Conservation (phyloP, 2,113 vertebrate species). For the Pelecanus crispus region DNA sequence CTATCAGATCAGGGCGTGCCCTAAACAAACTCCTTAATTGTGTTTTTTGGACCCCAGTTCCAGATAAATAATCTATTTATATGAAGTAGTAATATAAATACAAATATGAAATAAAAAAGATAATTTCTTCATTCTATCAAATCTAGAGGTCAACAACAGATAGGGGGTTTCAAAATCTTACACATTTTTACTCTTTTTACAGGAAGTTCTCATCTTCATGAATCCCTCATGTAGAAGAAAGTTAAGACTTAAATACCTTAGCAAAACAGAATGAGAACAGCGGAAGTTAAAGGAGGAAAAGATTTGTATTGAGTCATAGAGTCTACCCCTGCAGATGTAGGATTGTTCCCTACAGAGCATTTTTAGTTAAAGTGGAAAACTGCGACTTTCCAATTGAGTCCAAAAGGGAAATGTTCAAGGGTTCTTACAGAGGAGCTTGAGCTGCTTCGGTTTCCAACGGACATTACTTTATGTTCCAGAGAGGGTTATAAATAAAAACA, state of each 20-base stretch:
- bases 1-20: not conserved
- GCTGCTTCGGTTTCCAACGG: not conserved
- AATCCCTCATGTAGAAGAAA: not conserved
- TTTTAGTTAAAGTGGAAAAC: slow-evolving; percentile 5
- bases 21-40: not conserved
- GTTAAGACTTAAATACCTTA: not conserved
- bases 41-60: not conserved
- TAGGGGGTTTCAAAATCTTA: not conserved
- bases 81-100: not conserved
- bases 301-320: not conserved
- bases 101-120: not conserved
- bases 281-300: not conserved
- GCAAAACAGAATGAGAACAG: not conserved
- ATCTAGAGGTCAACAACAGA: not conserved
- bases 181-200: not conserved
- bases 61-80: not conserved
- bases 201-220: not conserved
- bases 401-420: not conserved
- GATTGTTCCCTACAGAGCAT: not conserved
- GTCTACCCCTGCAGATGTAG: not conserved
- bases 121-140: not conserved
- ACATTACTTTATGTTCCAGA: not conserved
- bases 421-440: not conserved
- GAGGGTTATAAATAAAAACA: slow-evolving; percentile 8
- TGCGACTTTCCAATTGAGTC: not conserved